A percentile compares a stretch with the other conserved stretches of the same genome.
phyloP scores from a whole-genome alignment of 2,888 invertebrate species.

The Cremastinae sp. region DNA sequence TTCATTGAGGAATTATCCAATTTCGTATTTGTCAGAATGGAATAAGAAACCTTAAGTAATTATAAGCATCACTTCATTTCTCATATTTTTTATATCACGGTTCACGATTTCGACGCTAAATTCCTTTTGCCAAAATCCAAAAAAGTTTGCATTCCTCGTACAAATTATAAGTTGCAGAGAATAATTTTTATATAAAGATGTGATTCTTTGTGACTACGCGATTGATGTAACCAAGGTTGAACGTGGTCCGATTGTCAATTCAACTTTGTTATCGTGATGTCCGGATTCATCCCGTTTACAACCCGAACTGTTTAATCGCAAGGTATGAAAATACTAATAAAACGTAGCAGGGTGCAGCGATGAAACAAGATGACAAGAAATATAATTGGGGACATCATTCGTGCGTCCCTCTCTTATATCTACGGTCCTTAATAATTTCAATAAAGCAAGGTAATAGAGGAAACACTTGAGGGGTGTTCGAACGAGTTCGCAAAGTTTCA shows the following conservation, averaged over 20 bases:
- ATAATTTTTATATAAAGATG: neutral
- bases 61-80: no score
- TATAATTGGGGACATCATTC: slow-evolving; percentile 27
- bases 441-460: slow-evolving; percentile 22
- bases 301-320: neutral
- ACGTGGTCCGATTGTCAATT: slow-evolving; percentile 1
- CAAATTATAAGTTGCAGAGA: no score
- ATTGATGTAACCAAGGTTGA: neutral
- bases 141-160: no score
- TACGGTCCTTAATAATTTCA: slow-evolving; percentile 35
- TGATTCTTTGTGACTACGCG: neutral
- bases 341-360: neutral
- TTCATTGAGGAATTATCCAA: no score
- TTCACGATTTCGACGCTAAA: no score
- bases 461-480: neutral
- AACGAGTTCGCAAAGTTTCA: neutral
- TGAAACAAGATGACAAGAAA: slow-evolving; percentile 20
- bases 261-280: neutral
- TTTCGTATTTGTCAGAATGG: no score
- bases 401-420: neutral
- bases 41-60: no score
- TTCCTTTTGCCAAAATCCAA: no score
- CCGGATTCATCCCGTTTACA: neutral
- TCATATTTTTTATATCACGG: no score
- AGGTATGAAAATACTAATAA: slow-evolving; percentile 22